These are phyloP conservation scores for Odontothrips loti DNA, from an alignment of 2,888 invertebrate species.

Conservation along the genomic window DNA sequence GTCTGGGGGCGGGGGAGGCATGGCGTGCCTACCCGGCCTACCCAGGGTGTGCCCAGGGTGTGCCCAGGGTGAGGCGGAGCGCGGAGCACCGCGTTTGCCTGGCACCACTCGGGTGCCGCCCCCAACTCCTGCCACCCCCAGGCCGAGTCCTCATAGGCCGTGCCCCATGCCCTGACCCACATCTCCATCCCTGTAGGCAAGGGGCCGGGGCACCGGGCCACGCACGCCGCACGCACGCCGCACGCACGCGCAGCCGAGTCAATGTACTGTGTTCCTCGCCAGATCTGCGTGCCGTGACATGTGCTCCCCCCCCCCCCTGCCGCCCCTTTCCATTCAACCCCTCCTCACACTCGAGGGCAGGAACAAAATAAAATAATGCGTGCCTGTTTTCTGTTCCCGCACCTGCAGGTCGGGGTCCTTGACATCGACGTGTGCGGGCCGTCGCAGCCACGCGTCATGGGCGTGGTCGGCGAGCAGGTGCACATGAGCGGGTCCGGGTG, in stretches of 20 bases:
- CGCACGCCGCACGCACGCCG: neutral
- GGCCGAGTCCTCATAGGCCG: neutral
- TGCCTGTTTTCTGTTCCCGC: neutral
- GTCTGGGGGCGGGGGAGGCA: neutral
- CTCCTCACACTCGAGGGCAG: neutral
- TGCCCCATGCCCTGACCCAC: conserved; percentile 3
- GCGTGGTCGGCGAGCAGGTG: conserved; percentile 86
- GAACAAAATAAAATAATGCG: too few species aligned
- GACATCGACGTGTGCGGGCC: conserved; percentile 99
- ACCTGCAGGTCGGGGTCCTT: conserved; percentile 75
- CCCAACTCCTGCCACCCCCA: neutral
- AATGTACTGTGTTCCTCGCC: neutral
- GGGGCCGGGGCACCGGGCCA: too few species aligned
- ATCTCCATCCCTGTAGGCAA: neutral
- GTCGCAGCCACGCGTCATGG: conserved; percentile 90
- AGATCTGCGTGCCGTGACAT: neutral
- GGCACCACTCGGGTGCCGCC: neutral
- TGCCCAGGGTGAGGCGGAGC: neutral
- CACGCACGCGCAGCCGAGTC: neutral
- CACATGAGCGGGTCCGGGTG: conserved; percentile 95
- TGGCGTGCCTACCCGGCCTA: neutral
- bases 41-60: neutral
- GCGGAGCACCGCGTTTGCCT: neutral
- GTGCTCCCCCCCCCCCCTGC: neutral
- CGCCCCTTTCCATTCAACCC: neutral